Conservation (phyloP, 1,140 invertebrate species). For the Papilio machaon region DNA sequence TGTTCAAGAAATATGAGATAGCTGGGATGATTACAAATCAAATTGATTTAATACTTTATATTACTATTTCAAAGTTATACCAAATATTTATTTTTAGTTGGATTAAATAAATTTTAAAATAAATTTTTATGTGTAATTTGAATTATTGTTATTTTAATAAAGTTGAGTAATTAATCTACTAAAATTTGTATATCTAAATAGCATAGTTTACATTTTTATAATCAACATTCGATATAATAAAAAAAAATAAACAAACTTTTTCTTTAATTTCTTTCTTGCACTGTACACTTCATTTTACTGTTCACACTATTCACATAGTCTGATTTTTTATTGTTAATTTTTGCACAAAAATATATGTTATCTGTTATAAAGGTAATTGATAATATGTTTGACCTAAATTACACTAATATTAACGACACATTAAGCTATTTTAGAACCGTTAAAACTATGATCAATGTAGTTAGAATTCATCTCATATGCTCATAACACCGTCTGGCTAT, state of each 20-base stretch:
- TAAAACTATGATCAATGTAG: not conserved
- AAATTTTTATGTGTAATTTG: no score
- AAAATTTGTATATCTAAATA: no score
- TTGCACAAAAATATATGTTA: not conserved
- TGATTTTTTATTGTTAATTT: no score
- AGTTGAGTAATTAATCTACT: no score
- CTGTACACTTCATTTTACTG: no score
- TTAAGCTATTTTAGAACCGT: not conserved
- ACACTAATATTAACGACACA: not conserved
- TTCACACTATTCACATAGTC: no score
- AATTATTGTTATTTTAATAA: no score
- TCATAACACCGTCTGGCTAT: slow-evolving; percentile 2
- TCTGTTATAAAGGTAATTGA: not conserved
- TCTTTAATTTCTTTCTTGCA: no score
- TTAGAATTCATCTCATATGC: slow-evolving; percentile 20
- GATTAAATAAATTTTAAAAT: not conserved
- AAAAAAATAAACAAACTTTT: no score
- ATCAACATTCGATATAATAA: no score
- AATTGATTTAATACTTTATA: not conserved
- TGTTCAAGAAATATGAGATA: not conserved
- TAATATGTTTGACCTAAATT: not conserved
- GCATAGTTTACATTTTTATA: no score
- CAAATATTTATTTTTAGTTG: not conserved
- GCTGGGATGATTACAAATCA: not conserved
- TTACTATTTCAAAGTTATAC: not conserved